Conservation (phyloP, 2,888 invertebrate genomes). For the Pecten maximus region DNA sequence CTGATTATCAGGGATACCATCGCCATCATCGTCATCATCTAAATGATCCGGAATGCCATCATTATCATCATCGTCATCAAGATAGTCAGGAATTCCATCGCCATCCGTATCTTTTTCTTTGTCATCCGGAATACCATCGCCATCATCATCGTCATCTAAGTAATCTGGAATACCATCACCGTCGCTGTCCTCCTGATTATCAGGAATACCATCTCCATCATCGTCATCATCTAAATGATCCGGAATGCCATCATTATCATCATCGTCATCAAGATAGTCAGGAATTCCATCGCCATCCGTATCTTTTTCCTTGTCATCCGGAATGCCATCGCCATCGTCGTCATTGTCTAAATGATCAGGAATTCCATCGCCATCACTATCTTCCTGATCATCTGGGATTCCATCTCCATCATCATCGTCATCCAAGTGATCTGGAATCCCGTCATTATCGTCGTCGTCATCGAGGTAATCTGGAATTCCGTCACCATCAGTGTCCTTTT, state of each 20-base stretch:
- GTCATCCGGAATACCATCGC: slow-evolving; percentile 77
- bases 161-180: slow-evolving; percentile 74
- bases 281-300: slow-evolving; percentile 76
- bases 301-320: slow-evolving; percentile 71
- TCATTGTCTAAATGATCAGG: slow-evolving; percentile 73
- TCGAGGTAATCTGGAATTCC: slow-evolving; percentile 74
- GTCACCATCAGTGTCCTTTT: slow-evolving; percentile 74
- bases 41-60: slow-evolving; percentile 73
- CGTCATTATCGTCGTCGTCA: slow-evolving; percentile 74
- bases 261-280: slow-evolving; percentile 67
- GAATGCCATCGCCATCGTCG: slow-evolving; percentile 75
- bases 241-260: slow-evolving; percentile 76
- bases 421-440: slow-evolving; percentile 71
- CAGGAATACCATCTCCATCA: slow-evolving; percentile 77
- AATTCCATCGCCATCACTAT: slow-evolving; percentile 76
- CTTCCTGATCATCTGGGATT: slow-evolving; percentile 68
- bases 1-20: slow-evolving; percentile 74
- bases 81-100: slow-evolving; percentile 73
- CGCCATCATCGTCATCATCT: slow-evolving; percentile 74
- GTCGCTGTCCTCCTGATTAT: slow-evolving; percentile 72
- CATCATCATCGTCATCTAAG: slow-evolving; percentile 75
- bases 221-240: slow-evolving; percentile 70
- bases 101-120: slow-evolving; percentile 66
- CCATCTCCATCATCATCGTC: slow-evolving; percentile 74
- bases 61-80: slow-evolving; percentile 62